Evolutionary conservation across 2,113 vertebrate species (phyloP).

Genomic region (Colius striatus): DNA sequence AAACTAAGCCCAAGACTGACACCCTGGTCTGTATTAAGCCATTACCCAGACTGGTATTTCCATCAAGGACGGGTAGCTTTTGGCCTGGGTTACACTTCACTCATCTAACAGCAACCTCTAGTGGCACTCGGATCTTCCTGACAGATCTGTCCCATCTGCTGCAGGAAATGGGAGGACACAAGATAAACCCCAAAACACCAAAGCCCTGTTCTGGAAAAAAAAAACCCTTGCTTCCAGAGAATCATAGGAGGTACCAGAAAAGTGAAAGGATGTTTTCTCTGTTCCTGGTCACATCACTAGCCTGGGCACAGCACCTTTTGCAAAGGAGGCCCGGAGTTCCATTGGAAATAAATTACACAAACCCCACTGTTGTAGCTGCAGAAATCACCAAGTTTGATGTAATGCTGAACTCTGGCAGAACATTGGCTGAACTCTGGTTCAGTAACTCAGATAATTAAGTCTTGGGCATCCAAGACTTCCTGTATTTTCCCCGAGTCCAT

Average conservation of each 20-base stretch:
- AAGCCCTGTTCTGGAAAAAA: neutral
- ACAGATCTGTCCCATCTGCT: neutral
- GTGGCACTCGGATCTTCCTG: neutral
- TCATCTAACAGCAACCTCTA: slow-evolving; percentile 66
- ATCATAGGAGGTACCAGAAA: neutral
- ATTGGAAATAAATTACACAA: neutral
- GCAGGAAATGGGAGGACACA: neutral
- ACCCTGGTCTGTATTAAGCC: neutral
- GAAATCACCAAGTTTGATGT: neutral
- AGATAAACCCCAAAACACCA: neutral
- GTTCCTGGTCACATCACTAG: neutral
- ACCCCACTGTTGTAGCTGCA: neutral
- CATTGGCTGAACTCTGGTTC: neutral
- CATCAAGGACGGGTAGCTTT: neutral
- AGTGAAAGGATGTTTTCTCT: neutral
- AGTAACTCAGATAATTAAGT: neutral
- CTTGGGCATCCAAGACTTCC: neutral
- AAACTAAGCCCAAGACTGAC: neutral
- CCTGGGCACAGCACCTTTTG: neutral
- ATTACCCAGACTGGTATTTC: fast-evolving
- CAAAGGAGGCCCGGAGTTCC: neutral
- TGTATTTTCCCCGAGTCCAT: neutral
- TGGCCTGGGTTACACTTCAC: neutral
- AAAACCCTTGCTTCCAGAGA: neutral
- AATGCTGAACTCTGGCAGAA: no score